Conservation (phyloP, 2,797 vertebrate species). For the Loris lydekkerianus region DNA sequence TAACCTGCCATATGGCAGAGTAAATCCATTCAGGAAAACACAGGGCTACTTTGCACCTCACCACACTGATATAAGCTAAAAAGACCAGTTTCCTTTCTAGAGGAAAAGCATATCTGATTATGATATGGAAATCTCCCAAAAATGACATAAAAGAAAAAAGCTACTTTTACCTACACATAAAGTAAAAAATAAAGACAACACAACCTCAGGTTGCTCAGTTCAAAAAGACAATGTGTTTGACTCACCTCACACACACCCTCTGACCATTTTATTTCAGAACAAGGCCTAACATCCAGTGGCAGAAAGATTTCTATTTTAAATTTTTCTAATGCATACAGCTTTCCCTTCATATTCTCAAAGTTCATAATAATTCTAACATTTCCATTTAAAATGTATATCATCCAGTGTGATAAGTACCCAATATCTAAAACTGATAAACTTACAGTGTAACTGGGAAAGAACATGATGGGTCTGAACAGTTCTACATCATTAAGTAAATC, state of each 20-base stretch:
- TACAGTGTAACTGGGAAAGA: not conserved
- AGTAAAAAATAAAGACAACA: not conserved
- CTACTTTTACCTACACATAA: not conserved
- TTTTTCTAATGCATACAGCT: constrained; percentile 52
- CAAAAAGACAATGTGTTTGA: not conserved
- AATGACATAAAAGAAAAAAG: constrained; percentile 40
- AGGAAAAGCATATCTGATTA: constrained; percentile 57
- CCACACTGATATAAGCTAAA: constrained; percentile 68
- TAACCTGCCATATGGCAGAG: constrained; percentile 85
- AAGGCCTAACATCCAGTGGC: not conserved
- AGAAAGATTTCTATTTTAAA: constrained; percentile 47
- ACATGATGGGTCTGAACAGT: not conserved
- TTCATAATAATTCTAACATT: constrained; percentile 51
- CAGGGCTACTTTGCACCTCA: constrained; percentile 67
- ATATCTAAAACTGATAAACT: not conserved
- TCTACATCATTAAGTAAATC: not conserved
- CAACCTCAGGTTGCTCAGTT: not conserved
- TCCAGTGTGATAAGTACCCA: not conserved
- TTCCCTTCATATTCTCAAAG: constrained; percentile 61
- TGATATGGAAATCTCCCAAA: constrained; percentile 55
- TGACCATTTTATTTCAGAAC: not conserved
- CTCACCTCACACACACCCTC: not conserved
- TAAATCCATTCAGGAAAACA: constrained; percentile 68
- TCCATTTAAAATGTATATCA: constrained; percentile 45
- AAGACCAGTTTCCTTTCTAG: constrained; percentile 57